Base-by-base conservation (phyloP, 2,113 vertebrate genomes). In the Notarius quadriscutis region DNA sequence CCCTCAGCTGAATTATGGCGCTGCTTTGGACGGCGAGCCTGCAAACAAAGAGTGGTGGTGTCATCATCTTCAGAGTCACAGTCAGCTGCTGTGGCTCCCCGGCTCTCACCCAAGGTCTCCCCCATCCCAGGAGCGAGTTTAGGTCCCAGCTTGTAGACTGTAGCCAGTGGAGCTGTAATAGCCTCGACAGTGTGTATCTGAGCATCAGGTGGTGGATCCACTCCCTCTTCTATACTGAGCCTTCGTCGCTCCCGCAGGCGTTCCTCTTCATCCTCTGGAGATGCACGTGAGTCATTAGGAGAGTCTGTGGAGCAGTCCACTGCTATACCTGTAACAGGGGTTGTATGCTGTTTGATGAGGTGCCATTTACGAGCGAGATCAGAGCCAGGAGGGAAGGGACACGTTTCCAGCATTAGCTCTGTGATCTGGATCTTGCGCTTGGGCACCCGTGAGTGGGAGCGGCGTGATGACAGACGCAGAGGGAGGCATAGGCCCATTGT, bases 321-420 rank as follows among this genome's bases (percentile, higher is more conserved):
- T 92, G 97, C 55, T 12, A 69, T 62, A 41, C 65, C 18, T 51
- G 81, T 97, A 89, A 99, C 97, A 0, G 98, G 97, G 0, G 98
- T 97, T 0, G 98, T 99, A 94, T 99, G 98, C 90, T 99, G 97
- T 92, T 99, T 99, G 93, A 99, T 99, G 90, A 99, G 92, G 92
- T 99, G 97, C 98, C 98, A 99, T 91, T 99, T 99, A 92, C 98
- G 97, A 79, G 98, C 98, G n/a, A 99, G 95, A 91, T 99, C 98
- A 1, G 98, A 99, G 60, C 97, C 97, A n/a, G 98, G 96, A n/a
- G 98, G 98, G 86, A 99, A 99, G 90, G 98, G 98, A 89, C 98
- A 99, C 88, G 97, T 99, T 94, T 99, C 98, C 87, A 99, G 95
- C 98, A 99, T 99, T 51, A 99, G 95, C 94, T 99, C 98, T 0